A percentile compares a stretch with the other conserved stretches of the same genome.
Conservation (phyloP, 2,113 vertebrate species). For the Sinosuthora webbiana region DNA sequence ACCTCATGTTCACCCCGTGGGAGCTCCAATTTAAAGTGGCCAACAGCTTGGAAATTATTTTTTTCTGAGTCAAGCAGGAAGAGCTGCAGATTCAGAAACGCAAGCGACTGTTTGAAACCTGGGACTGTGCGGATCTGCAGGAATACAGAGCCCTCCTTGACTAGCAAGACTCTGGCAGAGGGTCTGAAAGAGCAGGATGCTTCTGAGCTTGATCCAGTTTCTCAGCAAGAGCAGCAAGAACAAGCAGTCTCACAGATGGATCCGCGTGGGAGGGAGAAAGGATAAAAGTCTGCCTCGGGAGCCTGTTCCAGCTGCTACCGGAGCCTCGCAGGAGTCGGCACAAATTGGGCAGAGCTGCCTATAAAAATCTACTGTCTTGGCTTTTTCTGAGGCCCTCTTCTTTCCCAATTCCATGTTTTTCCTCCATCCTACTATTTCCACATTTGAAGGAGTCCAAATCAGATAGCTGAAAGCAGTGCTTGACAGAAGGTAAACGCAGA, state of each 20-base stretch:
- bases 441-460: not conserved
- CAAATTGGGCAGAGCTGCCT: constrained; percentile 25
- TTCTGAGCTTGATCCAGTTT: constrained; percentile 58
- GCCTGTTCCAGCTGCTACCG: constrained; percentile 50
- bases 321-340: constrained; percentile 16
- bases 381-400: not conserved
- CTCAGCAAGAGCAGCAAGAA: constrained; percentile 65
- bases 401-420: not conserved
- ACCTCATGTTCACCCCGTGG: not conserved
- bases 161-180: constrained; percentile 45
- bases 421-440: not conserved
- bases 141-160: constrained; percentile 31
- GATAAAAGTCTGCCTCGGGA: constrained; percentile 58
- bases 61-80: not conserved
- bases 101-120: not conserved
- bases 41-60: not conserved
- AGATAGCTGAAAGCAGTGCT: not conserved
- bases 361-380: not conserved
- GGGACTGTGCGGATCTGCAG: not conserved
- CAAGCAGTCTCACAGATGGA: constrained; percentile 67
- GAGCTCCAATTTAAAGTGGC: not conserved
- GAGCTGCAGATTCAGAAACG: not conserved
- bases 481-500: not conserved
- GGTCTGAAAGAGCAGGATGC: constrained; percentile 58
- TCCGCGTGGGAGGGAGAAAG: constrained; percentile 59